These are phyloP conservation scores for Eurosta solidaginis DNA, from an alignment of 1,140 invertebrate species.

Conservation along the genomic window DNA sequence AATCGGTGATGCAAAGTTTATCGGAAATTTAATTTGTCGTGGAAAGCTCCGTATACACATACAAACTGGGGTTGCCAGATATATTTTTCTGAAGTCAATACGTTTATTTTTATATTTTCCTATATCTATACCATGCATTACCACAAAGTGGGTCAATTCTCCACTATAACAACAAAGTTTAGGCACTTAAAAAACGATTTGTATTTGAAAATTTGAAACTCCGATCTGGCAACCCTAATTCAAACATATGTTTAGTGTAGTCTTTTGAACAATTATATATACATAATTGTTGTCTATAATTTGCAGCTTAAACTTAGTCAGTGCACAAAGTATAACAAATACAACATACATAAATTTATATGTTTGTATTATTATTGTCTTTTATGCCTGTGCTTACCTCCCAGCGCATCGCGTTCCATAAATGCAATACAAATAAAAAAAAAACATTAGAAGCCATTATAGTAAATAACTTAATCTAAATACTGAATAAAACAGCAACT, in stretches of 20 bases:
- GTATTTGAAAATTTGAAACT: not conserved
- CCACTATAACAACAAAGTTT: too few species aligned
- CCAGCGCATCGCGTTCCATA: not conserved
- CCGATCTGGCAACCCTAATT: not conserved
- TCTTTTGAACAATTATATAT: not conserved
- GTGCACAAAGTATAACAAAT: not conserved
- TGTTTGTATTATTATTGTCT: not conserved
- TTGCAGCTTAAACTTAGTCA: constrained; percentile 18
- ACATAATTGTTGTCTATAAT: constrained; percentile 18
- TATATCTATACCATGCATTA: too few species aligned
- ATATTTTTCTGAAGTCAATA: too few species aligned
- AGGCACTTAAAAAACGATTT: too few species aligned
- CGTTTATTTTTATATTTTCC: too few species aligned
- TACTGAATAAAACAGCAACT: not conserved
- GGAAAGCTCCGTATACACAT: too few species aligned
- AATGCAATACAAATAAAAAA: not conserved
- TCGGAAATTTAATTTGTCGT: too few species aligned
- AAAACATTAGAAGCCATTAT: constrained; percentile 5
- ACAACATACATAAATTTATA: not conserved
- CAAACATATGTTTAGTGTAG: not conserved
- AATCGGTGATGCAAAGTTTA: too few species aligned
- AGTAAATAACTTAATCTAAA: constrained; percentile 25
- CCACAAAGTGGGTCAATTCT: too few species aligned
- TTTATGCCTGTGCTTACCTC: not conserved
- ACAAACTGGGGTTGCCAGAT: too few species aligned